Percentiles rank a stretch among this genome's conserved stretches.
Conservation (phyloP, 2,113 vertebrate species). For the Otolemur garnettii region DNA sequence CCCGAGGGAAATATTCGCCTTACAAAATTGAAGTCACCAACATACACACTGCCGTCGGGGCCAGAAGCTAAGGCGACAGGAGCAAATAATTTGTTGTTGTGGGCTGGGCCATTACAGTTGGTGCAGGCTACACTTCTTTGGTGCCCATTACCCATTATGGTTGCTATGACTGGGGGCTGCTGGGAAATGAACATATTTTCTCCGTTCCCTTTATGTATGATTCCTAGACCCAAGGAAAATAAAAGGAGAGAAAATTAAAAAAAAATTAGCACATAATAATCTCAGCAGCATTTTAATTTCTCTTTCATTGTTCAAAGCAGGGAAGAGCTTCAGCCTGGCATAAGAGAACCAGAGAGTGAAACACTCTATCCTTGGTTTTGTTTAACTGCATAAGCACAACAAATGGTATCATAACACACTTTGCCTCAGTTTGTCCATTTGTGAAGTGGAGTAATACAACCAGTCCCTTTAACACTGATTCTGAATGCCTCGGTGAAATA, state of each 20-base stretch:
- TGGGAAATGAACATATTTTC: conserved; percentile 98
- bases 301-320: not conserved
- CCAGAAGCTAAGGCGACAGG: conserved; percentile 96
- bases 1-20: conserved; percentile 95
- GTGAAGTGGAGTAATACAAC: not conserved
- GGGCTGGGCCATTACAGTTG: conserved; percentile 93
- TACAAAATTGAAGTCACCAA: conserved; percentile 98
- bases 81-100: conserved; percentile 96
- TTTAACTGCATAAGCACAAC: not conserved
- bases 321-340: not conserved
- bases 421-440: conserved; percentile 43
- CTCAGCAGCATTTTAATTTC: conserved; percentile 23
- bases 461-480: not conserved
- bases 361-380: not conserved
- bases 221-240: conserved; percentile 88
- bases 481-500: conserved; percentile 15
- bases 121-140: conserved; percentile 94
- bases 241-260: not conserved
- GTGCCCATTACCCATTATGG: conserved; percentile 97
- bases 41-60: conserved; percentile 95
- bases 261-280: conserved; percentile 21
- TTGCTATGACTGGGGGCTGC: conserved; percentile 96
- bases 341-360: conserved; percentile 3
- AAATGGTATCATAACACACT: not conserved
- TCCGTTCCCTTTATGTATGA: conserved; percentile 98